Conservation (phyloP, 2,797 vertebrate species). For the Glyptemys insculpta region DNA sequence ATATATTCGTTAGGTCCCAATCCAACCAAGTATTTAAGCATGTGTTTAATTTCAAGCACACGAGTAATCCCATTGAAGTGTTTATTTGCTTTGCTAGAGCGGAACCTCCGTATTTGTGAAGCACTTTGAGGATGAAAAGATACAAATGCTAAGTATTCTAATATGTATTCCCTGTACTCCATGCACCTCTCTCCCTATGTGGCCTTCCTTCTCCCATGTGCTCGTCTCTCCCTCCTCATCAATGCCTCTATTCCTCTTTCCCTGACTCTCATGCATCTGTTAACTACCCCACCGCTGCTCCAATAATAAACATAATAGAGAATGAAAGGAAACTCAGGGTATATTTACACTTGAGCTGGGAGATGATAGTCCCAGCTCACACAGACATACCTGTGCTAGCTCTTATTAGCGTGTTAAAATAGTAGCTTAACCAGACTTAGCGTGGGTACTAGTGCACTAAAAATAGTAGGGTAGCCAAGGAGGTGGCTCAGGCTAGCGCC, state of each 20-base stretch:
- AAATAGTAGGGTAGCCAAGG: neutral
- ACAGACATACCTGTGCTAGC: too few relatives aligned
- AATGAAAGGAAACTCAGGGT: too few relatives aligned
- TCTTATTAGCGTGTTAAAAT: neutral
- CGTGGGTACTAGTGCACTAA: neutral
- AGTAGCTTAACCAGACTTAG: neutral
- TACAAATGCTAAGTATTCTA: neutral
- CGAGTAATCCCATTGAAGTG: neutral
- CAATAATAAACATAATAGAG: neutral
- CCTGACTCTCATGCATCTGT: neutral
- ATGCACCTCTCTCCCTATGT: neutral
- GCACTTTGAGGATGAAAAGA: neutral
- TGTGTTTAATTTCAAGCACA: neutral
- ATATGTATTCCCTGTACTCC: neutral
- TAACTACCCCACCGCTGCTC: neutral
- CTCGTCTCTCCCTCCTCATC: conserved; percentile 12
- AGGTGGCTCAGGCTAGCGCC: too few relatives aligned
- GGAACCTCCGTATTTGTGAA: neutral
- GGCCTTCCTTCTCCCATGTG: neutral
- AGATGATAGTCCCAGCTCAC: neutral
- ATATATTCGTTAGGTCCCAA: conserved; percentile 24
- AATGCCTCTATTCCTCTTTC: neutral
- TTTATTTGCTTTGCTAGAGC: neutral
- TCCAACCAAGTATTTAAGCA: conserved; percentile 48
- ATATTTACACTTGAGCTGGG: neutral